Percentiles rank a stretch among this genome's conserved stretches.
Conservation (phyloP, 2,888 invertebrate species). For the Taenaris catops region DNA sequence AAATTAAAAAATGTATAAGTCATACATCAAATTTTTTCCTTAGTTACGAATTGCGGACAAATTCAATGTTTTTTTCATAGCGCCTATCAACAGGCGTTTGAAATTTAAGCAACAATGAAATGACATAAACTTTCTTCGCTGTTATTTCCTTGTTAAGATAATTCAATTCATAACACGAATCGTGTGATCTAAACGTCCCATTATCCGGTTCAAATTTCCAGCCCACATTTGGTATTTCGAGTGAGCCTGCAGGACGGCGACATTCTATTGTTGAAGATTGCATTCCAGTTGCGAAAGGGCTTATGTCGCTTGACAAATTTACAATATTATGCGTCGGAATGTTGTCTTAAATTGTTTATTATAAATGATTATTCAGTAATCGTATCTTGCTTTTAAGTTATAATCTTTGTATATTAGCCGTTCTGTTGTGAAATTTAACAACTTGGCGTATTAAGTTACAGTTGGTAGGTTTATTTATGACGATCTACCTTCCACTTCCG, state of each 20-base stretch:
- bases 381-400: constrained; percentile 5
- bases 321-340: constrained; percentile 13
- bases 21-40: too few relatives aligned
- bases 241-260: constrained; percentile 30
- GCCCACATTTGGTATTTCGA: constrained; percentile 37
- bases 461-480: not conserved
- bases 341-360: constrained; percentile 19
- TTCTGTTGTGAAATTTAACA: constrained; percentile 6
- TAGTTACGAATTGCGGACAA: too few relatives aligned
- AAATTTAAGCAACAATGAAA: constrained; percentile 5
- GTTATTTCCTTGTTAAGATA: constrained; percentile 12
- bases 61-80: too few relatives aligned
- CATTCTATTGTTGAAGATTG: constrained; percentile 36
- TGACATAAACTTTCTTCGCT: constrained; percentile 9
- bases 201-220: constrained; percentile 30
- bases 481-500: not conserved
- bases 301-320: constrained; percentile 30
- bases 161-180: constrained; percentile 9
- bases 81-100: too few relatives aligned
- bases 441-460: constrained; percentile 1
- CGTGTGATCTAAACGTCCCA: constrained; percentile 17
- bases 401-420: constrained; percentile 2
- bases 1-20: too few relatives aligned
- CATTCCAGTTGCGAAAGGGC: constrained; percentile 28
- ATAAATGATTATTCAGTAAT: constrained; percentile 12